Percentiles rank a stretch among this genome's conserved stretches.
Conservation (phyloP, 1,140 invertebrate species). For the Anagrus nilaparvatae region DNA sequence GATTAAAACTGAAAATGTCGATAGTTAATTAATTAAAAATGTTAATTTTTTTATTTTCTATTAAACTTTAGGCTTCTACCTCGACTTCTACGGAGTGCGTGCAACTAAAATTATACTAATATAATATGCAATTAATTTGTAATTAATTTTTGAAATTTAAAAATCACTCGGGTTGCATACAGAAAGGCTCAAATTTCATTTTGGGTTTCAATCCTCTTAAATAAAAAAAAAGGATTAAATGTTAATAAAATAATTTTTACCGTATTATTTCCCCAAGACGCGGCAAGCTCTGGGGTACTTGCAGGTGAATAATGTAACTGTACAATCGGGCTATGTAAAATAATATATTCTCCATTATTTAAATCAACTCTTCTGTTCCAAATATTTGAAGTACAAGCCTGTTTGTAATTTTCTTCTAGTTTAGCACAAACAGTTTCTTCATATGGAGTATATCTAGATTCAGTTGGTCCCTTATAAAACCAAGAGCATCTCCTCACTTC, state of each 20-base stretch:
- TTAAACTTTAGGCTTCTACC: too few species aligned
- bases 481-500: constrained; percentile 85
- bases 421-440: constrained; percentile 66
- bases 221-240: too few species aligned
- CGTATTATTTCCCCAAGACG: constrained; percentile 59
- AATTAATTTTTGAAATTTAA: too few species aligned
- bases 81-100: too few species aligned
- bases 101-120: too few species aligned
- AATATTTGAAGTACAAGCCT: constrained; percentile 54
- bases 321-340: constrained; percentile 74
- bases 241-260: constrained; percentile 53
- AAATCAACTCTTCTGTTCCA: constrained; percentile 79
- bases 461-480: constrained; percentile 78
- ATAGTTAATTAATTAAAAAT: too few species aligned
- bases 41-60: too few species aligned
- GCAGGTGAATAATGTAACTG: constrained; percentile 70
- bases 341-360: constrained; percentile 70
- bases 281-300: constrained; percentile 45
- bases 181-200: too few species aligned
- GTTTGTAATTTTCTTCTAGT: constrained; percentile 73
- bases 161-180: too few species aligned
- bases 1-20: not conserved
- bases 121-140: not conserved
- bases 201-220: too few species aligned
- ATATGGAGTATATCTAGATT: constrained; percentile 77